Conservation (phyloP, 2,888 invertebrate species). For the Drosophila meridionalis region DNA sequence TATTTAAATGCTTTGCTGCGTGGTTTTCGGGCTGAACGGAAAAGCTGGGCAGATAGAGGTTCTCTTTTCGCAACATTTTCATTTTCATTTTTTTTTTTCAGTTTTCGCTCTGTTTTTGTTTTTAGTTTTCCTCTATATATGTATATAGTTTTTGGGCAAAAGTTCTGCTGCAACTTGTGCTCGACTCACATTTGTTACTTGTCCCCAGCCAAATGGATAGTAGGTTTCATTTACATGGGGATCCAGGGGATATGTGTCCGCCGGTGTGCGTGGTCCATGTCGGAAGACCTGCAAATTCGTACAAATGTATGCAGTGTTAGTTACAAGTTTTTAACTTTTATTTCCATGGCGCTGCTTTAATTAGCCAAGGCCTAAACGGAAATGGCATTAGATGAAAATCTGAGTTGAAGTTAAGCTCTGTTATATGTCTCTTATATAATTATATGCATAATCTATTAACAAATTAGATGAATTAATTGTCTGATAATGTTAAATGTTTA, state of each 20-base stretch:
- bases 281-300: constrained; percentile 88
- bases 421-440: background rate
- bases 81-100: background rate
- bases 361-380: constrained; percentile 18
- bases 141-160: constrained; percentile 46
- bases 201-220: constrained; percentile 92
- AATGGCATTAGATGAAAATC: constrained; percentile 9
- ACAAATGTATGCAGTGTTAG: constrained; percentile 40
- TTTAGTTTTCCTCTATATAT: constrained; percentile 19
- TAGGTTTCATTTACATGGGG: constrained; percentile 88
- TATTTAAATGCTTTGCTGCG: constrained; percentile 77
- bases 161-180: constrained; percentile 66
- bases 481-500: background rate
- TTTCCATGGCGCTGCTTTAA: constrained; percentile 23
- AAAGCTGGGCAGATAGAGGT: constrained; percentile 10
- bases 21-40: constrained; percentile 50
- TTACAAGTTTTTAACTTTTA: constrained; percentile 26
- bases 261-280: constrained; percentile 93
- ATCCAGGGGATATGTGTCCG: constrained; percentile 91
- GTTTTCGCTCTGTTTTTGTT: constrained; percentile 7
- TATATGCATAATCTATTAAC: background rate
- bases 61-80: constrained; percentile 12
- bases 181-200: constrained; percentile 90
- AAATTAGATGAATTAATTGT: background rate
- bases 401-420: background rate